These are phyloP conservation scores for Altica lythri DNA, from an alignment of 2,888 invertebrate species.

Conservation along the genomic window DNA sequence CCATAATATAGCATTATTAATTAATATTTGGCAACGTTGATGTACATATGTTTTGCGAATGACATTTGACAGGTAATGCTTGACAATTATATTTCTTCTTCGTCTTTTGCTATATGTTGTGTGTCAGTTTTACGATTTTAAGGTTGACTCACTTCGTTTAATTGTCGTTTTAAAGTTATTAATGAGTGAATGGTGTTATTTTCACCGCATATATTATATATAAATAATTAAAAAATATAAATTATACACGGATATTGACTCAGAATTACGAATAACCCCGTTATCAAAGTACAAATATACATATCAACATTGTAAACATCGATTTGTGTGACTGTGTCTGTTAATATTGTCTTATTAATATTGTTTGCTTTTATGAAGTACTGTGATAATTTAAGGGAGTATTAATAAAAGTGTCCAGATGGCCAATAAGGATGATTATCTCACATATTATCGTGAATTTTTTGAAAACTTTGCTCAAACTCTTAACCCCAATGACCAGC, in stretches of 20 bases:
- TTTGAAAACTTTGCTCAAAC: slow-evolving; percentile 73
- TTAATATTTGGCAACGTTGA: background rate
- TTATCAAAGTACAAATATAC: slow-evolving; percentile 49
- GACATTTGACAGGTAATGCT: slow-evolving; percentile 7
- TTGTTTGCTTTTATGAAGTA: slow-evolving; percentile 26
- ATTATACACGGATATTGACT: slow-evolving; percentile 7
- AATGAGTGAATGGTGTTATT: slow-evolving; percentile 9
- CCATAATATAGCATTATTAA: no score
- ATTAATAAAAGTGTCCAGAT: slow-evolving; percentile 36
- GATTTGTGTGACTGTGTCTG: slow-evolving; percentile 40
- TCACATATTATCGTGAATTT: slow-evolving; percentile 71
- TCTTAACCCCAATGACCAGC: slow-evolving; percentile 72
- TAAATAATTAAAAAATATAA: slow-evolving; percentile 13
- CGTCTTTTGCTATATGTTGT: background rate
- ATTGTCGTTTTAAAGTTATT: background rate
- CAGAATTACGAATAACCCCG: slow-evolving; percentile 23
- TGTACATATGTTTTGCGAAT: background rate
- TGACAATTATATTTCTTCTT: slow-evolving; percentile 10
- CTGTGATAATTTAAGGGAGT: slow-evolving; percentile 33
- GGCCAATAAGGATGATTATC: slow-evolving; percentile 69
- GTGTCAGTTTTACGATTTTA: slow-evolving; percentile 19
- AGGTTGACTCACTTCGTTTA: slow-evolving; percentile 14
- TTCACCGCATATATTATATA: slow-evolving; percentile 3
- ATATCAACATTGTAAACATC: slow-evolving; percentile 49
- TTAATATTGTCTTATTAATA: slow-evolving; percentile 19